Percentiles rank a stretch among this genome's conserved stretches.
phyloP scores from a whole-genome alignment of 2,113 vertebrate genomes.

The Cyanoderma ruficeps region DNA sequence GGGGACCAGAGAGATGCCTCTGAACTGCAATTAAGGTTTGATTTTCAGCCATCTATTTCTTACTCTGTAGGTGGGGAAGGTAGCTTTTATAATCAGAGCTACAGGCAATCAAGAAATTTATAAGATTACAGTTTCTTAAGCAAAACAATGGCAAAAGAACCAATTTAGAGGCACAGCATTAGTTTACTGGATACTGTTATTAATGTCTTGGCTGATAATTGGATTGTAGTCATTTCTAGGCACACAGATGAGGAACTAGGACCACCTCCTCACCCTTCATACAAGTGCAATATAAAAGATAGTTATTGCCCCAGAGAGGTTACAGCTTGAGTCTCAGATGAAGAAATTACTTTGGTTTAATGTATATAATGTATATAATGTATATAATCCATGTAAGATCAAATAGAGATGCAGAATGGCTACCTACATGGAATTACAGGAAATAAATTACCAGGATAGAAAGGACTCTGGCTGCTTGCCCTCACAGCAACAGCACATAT shows the following conservation, averaged over 20 bases:
- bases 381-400: not conserved
- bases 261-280: not conserved
- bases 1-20: not conserved
- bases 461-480: not conserved
- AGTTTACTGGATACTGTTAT: not conserved
- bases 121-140: conserved; percentile 29
- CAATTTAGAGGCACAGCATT: not conserved
- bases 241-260: not conserved
- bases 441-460: not conserved
- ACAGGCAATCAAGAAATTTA: not conserved
- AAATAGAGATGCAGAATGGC: not conserved
- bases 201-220: not conserved
- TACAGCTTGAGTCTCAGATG: not conserved
- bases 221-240: not conserved
- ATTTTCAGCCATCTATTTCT: not conserved
- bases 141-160: not conserved
- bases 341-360: not conserved
- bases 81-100: conserved; percentile 19
- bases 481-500: not conserved
- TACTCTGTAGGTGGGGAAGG: not conserved
- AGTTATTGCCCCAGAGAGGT: not conserved
- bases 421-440: not conserved
- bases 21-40: not conserved
- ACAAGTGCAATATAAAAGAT: not conserved
- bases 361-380: not conserved